Base-by-base conservation (phyloP, 92 coral and sea anemone genomes). In the Porites lobata region DNA sequence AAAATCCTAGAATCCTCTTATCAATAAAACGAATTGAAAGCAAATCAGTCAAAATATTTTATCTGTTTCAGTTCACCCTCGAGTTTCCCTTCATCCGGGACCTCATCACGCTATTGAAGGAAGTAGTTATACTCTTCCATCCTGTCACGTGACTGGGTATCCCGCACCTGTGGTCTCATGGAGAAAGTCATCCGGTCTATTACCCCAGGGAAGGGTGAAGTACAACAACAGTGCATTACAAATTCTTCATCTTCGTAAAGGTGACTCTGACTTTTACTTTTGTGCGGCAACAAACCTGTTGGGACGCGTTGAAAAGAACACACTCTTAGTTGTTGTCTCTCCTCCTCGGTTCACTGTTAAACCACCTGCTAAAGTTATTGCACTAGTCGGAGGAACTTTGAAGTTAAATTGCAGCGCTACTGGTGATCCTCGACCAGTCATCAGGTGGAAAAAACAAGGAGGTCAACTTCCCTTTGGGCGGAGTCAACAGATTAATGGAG, bases 161-260 rank as follows among this genome's bases (percentile, higher is more conserved):
- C 94, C 94, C 1, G 12, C 74, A 21, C 94, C 94, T 24, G 81
- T 78, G 19, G 67, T 91, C 63, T 66, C 89, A 75, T 91, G 94
- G 94, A 79, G 91, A 43, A 91, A 77, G 73, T 57, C 58, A 8
- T 53, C 58, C 58, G 13, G 58, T 53, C 58, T 1, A 53, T 53
- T 53, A 11, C 58, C 58, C 58, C 58, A 8, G 13, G 13, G 58
- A 11, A 53, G 58, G 1, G 58, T 53, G 58, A 53, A 53, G 58
- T 53, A 53, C 58, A 53, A 53, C 58, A 53, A 53, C 9, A 53
- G 58, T 53, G 58, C 10, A 53, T 53, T 53, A 4, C 58, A 53
- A 53, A 53, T 53, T 1, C 13, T 53, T 1, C 58, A 53, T 53
- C 1, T 53, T 53, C 58, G 13, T 2, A 2, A 38, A 38, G 47